Evolutionary conservation across 2,888 invertebrate genomes (phyloP), one percentile per base, ranked within the genome.

Genomic region (Nudaria mundana): DNA sequence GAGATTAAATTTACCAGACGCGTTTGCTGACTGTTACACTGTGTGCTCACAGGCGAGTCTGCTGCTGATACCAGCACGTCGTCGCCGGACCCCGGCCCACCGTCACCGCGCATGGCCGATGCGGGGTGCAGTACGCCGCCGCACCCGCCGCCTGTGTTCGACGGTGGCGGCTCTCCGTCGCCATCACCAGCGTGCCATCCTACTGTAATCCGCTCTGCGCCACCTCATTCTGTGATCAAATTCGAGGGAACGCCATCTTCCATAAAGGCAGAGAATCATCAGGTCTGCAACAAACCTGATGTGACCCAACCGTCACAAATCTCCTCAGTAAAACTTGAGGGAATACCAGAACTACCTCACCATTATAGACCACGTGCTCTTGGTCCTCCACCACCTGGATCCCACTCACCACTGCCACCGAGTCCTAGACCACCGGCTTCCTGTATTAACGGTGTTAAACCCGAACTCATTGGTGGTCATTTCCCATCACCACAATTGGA

Each of bases 51-150:
- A 94, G 94, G 94, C 90, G 97, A 96, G 91, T 96, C 96, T 81
- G 94, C 96, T 90, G 96, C 96, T 81, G 97, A 97, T 90, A 96
- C 96, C 81, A 96, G 95, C 84, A 96, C 96, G 80, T 96, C 96
- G 80, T 97, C 96, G 78, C 96, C 96, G 82, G 96, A 96, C 90
- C 92, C 94, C 66, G 93, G 94, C 81, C 95, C 95, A 78, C 92
- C 94, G 81, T 96, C 96, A 77, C 95, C 95, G 79, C 93, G 93
- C 89, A 92, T 93, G 91, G 91, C 92, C 75, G 91, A 91, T 84
- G 90, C 91, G 79, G 90, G 91, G 84, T 91, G 78, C 91, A 91
- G 74, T 89, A 81, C 88, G 90, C 91, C 80, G 87, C 91, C 82
- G 85, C 90, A 79, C 82, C 91, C 77, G 84, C 90, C 82, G 73